Percentiles rank a stretch among this genome's conserved stretches.
Evolutionary conservation across 2,888 invertebrate genomes (phyloP).

Genomic region (Sinhomidia bicolor): DNA sequence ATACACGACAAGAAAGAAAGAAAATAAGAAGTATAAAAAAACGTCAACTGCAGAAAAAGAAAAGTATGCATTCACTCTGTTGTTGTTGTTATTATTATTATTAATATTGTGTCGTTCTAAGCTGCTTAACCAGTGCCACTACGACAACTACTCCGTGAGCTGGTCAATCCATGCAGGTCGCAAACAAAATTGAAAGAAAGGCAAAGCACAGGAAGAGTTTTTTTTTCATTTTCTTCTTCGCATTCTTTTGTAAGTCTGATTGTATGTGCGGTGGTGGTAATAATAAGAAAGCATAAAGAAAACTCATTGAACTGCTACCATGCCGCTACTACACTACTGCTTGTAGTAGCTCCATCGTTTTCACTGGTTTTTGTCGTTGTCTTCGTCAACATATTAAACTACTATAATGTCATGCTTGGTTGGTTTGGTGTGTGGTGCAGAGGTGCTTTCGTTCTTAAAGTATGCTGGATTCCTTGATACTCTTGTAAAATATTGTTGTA

Average conservation of each 20-base stretch:
- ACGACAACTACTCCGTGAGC: neutral
- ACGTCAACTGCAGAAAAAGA: neutral
- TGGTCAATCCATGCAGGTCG: constrained; percentile 48
- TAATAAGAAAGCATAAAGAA: constrained; percentile 15
- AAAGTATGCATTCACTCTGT: constrained; percentile 1
- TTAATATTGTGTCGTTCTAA: no score
- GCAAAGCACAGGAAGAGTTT: constrained; percentile 21
- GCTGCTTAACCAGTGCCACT: neutral
- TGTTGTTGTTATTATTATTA: no score
- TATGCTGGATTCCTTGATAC: neutral
- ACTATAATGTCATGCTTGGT: neutral
- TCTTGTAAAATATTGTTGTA: neutral
- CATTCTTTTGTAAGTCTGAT: neutral
- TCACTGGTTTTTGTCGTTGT: no score
- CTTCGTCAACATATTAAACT: no score
- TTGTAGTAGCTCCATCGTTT: neutral
- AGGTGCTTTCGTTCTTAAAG: neutral
- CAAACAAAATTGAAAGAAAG: constrained; percentile 9
- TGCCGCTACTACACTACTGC: no score
- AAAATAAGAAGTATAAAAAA: neutral
- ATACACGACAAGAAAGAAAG: neutral
- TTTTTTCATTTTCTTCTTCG: neutral
- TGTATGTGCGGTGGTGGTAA: no score
- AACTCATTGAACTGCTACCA: constrained; percentile 29
- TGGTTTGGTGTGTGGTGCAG: neutral